A percentile compares a stretch with the other conserved stretches of the same genome.
Conservation (phyloP, 2,113 vertebrate genomes). For the Parus major region DNA sequence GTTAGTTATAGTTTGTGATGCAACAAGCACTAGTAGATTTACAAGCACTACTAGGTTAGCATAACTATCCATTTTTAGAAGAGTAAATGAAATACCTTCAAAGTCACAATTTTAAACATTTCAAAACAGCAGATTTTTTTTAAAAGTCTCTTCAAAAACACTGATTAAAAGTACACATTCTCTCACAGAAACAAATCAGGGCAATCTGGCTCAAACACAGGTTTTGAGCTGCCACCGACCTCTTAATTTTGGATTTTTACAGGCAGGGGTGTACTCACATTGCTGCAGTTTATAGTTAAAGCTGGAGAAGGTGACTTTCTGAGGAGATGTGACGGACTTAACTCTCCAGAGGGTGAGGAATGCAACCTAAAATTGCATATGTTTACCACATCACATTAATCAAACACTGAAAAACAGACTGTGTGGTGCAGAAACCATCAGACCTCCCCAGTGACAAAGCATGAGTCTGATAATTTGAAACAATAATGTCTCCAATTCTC, state of each 20-base stretch:
- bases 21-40: neutral
- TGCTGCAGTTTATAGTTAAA: conserved; percentile 71
- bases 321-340: conserved; percentile 77
- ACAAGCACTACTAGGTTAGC: neutral
- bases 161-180: neutral
- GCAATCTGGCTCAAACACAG: neutral
- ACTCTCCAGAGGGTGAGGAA: conserved; percentile 82
- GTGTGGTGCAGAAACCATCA: neutral
- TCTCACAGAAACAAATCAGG: neutral
- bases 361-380: conserved; percentile 76
- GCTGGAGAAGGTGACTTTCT: conserved; percentile 78
- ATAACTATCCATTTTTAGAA: neutral
- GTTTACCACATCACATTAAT: neutral
- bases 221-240: neutral
- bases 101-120: neutral
- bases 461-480: neutral
- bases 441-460: neutral
- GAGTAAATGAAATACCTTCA: neutral
- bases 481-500: neutral
- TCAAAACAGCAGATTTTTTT: neutral
- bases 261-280: conserved; percentile 71
- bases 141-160: neutral
- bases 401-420: neutral
- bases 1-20: neutral
- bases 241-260: neutral